Evolutionary conservation across 1,140 invertebrate species (phyloP), one percentile per base, ranked within the genome.

Genomic region (Bombus cullumanus): DNA sequence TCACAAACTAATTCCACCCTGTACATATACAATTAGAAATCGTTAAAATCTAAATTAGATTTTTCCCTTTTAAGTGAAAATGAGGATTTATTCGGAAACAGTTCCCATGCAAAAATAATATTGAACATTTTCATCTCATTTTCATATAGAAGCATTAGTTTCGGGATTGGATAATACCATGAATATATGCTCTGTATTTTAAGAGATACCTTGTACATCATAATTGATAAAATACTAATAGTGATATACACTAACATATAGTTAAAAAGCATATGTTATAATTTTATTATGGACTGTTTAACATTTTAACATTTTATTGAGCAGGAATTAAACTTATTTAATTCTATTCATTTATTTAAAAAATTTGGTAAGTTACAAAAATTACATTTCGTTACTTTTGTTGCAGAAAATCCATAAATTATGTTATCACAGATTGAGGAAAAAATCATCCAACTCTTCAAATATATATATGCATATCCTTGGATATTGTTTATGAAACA

Each of bases 401-500:
- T 92, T 92, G 73, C 89, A 92, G 91, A 87, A 86, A 92, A 84
- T 12, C 47, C 28, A 34, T 92, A 92, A 88, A 76, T 79, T 59
- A 78, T 69, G 31, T 47, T 86, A 90, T 92, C 84, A 91, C 83
- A 88, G 86, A 86, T 87, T 71, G 72, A 83, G 79, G 78, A 53
- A 89, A 62, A 82, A 80, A 84, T 88, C 81, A 88, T 86, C 71
- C 53, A 57, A 37, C n/a, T 43, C 64, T 74, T 66, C 43, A 69
- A 68, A 31, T 18, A 31, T 31, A 57, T 41, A 79, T 62, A 53
- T 80, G 76, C 64, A 78, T 37, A 34, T n/a, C 41, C 43, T 37
- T 64, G 18, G n/a, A 73, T 37, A 64, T 39, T 62, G 47, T 59
- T 43, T 59, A 72, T 43, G 53, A 78, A 47, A 77, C 9, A 57